Base-by-base conservation (phyloP, 1,140 invertebrate genomes). In the Caerostris extrusa region DNA sequence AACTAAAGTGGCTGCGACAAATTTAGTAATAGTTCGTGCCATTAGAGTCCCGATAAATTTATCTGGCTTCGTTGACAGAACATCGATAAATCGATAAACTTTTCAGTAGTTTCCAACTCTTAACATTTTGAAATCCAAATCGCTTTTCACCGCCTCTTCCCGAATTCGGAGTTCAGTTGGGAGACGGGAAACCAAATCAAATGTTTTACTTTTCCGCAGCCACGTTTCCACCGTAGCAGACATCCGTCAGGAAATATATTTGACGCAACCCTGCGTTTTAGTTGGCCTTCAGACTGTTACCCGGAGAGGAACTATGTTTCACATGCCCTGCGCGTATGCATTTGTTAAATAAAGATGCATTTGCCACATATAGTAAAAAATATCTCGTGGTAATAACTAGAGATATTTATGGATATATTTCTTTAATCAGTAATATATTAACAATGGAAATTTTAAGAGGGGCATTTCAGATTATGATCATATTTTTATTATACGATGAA, bases 171-270 rank as follows among this genome's bases (percentile, higher is more conserved):
- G 71, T 8, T 19, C 64, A 57, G 6, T 3, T 64, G 19, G 53
- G 14, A 56, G 85, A 14, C 10, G 17, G 53, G n/a, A 57, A 89
- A 55, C 34, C 53, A 55, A 69, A 89, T 69, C 53, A 89, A 69
- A 89, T 69, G 50, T 89, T 69, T 89, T 89, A n/a, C 50, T 69
- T 55, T 89, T 77, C 64, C 56, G n/a, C 57, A 10, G 0, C 82
- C 3, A 19, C 17, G 19, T 1, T 19, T 81, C 19, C 71, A 1
- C 6, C 55, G 55, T 5, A 83, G 55, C 55, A 57, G 55, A 56
- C 82, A 14, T 57, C 82, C 82, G 82, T 58, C 82, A 56, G 17
- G 57, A 34, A 34, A 34, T 34, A 34, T 34, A 34, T 34, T 34
- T 34, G 34, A 34, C 34, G 34, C 34, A 34, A 34, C 34, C 34